Evolutionary conservation across 2,113 vertebrate genomes (phyloP), one percentile per base, ranked within the genome.

Genomic region (Sylvilagus bachmani): DNA sequence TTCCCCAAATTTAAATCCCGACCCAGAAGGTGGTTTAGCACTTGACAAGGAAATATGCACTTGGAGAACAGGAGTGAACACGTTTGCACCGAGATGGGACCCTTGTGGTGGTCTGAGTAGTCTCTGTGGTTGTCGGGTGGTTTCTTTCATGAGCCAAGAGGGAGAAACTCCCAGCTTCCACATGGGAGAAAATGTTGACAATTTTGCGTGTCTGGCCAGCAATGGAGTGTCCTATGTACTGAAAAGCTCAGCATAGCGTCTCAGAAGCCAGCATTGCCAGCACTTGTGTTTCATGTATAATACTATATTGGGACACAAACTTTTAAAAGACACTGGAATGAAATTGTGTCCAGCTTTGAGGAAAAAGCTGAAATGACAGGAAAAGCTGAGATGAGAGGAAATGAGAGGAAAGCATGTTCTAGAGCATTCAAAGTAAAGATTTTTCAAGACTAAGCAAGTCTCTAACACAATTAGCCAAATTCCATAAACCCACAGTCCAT

Each of bases 391-490:
- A 14, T 58, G 61, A 61, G 14, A 67, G 19, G 53, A 64, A 78
- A 70, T 17, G 13, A 86, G 17, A 19, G 66, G 25, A 81, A 92
- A 90, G 62, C 31, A 16, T 88, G 10, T 67, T 86, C 22, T 6
- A 61, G n/a, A 64, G 36, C 70, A 16, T 64, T 95, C 93, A 86
- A 58, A 58, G 19, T 58, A 58, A 74, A 49, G 62, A n/a, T 81
- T 92, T 71, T 93, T 96, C 58, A 77, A 83, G 25, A 69, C 61
- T 58, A 90, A 84, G 10, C 77, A 90, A 70, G 22, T 82, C 11
- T 64, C 13, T 71, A 78, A 90, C 90, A 89, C 70, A 96, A 85
- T 91, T 91, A 93, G 9, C 44, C 89, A 61, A 86, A 74, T 75
- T 96, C 70, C 4, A 79, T 84, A 95, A 92, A 93, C 31, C 64